phyloP scores from a whole-genome alignment of 2,113 vertebrate genomes.

The Ageneiosus marmoratus region DNA sequence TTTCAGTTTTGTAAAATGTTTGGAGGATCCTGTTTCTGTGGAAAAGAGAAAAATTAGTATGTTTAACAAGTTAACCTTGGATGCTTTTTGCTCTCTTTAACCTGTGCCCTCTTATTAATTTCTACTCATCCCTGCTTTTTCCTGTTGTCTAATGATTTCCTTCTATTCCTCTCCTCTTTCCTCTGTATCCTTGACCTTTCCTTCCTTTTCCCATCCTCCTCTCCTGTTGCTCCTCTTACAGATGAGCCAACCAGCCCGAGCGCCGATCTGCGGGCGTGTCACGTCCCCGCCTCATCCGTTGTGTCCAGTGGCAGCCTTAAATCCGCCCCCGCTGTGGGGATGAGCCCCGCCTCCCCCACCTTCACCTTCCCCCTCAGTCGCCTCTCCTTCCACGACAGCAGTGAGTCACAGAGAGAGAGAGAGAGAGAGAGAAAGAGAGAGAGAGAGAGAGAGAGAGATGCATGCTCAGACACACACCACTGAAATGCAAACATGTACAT shows the following conservation, averaged over 20 bases:
- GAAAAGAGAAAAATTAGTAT: background rate
- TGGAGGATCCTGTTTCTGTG: background rate
- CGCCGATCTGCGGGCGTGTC: constrained; percentile 92
- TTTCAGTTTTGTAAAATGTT: background rate
- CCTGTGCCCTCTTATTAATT: constrained; percentile 7
- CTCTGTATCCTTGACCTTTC: background rate
- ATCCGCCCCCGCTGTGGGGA: constrained; percentile 82
- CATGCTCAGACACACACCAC: constrained; percentile 2
- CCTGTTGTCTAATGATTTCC: constrained; percentile 23
- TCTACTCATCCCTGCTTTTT: background rate
- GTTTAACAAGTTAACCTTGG: constrained; percentile 22
- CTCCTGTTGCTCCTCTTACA: constrained; percentile 62
- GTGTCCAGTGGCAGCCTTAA: constrained; percentile 94
- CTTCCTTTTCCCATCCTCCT: background rate
- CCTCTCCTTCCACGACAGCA: constrained; percentile 95
- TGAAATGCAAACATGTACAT: constrained; percentile 55
- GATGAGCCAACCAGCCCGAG: constrained; percentile 96
- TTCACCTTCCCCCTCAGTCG: constrained; percentile 88
- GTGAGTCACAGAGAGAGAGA: constrained; percentile 75
- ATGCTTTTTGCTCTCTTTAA: constrained; percentile 29
- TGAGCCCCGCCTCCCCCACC: constrained; percentile 86
- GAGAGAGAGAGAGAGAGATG: background rate
- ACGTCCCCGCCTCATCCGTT: constrained; percentile 92
- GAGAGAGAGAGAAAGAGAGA: background rate
- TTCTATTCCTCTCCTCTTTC: constrained; percentile 10